phyloP scores from a whole-genome alignment of 2,113 vertebrate genomes.

The Trematomus loennbergii region DNA sequence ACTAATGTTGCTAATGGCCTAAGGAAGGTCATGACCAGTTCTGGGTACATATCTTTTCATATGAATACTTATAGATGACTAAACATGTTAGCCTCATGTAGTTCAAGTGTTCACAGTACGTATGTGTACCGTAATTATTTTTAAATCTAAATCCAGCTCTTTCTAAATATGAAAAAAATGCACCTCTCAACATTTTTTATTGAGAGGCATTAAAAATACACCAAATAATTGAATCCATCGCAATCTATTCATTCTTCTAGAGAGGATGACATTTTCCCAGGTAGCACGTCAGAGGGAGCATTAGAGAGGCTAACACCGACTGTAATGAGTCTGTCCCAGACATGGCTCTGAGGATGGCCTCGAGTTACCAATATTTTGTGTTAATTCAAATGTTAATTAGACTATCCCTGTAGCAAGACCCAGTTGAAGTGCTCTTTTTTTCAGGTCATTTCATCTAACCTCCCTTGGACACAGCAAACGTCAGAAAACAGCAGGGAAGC shows the following conservation, averaged over 20 bases:
- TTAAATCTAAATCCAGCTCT: not conserved
- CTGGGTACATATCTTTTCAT: not conserved
- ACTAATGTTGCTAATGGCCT: too few relatives aligned
- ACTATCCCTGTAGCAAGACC: conserved; percentile 65
- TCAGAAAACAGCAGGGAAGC: conserved; percentile 46
- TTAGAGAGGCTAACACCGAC: conserved; percentile 51
- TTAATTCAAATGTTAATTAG: conserved; percentile 86
- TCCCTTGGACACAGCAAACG: conserved; percentile 67
- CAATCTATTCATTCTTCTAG: conserved; percentile 23
- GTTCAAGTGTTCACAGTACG: not conserved
- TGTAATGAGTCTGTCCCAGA: conserved; percentile 79
- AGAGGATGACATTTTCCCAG: conserved; percentile 62
- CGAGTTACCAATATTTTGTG: conserved; percentile 79
- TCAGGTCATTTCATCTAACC: conserved; percentile 61
- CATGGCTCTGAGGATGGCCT: conserved; percentile 75
- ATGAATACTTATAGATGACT: not conserved
- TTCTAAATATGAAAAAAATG: not conserved
- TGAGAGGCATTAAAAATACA: not conserved
- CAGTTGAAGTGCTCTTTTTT: conserved; percentile 44
- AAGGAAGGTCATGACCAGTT: too few relatives aligned
- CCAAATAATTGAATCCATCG: conserved; percentile 26
- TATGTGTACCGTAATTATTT: not conserved
- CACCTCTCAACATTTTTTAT: conserved; percentile 8
- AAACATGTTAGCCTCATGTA: too few relatives aligned
- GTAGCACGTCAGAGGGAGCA: conserved; percentile 53